Evolutionary conservation across 2,113 vertebrate genomes (phyloP).

Genomic region (Taurulus bubalis): DNA sequence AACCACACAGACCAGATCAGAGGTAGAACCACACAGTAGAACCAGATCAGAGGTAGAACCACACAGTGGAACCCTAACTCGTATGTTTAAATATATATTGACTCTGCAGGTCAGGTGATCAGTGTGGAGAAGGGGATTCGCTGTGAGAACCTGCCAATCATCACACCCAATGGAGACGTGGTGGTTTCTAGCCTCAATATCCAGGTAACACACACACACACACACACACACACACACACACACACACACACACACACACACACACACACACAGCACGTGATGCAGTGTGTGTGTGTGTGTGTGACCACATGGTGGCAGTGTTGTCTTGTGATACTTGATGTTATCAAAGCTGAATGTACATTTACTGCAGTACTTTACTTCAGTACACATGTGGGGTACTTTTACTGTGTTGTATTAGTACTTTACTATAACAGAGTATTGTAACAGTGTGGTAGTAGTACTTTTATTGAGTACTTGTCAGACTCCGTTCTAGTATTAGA

Average conservation of each 20-base stretch:
- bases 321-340: background rate
- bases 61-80: too few relatives aligned
- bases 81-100: too few relatives aligned
- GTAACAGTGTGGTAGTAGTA: background rate
- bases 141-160: constrained; percentile 97
- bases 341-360: background rate
- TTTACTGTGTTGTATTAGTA: background rate
- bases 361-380: background rate
- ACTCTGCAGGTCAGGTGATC: constrained; percentile 89
- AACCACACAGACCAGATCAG: too few relatives aligned
- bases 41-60: too few relatives aligned
- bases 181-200: constrained; percentile 96
- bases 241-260: constrained; percentile 39
- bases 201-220: constrained; percentile 85
- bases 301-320: background rate
- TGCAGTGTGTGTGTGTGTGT: constrained; percentile 6
- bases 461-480: background rate
- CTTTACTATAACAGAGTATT: background rate
- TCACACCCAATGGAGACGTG: constrained; percentile 96
- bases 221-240: background rate
- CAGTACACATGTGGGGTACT: background rate
- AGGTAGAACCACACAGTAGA: too few relatives aligned
- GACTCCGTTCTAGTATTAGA: too few relatives aligned
- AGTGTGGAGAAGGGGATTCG: constrained; percentile 95
- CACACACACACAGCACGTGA: background rate